Conservation (phyloP, 2,113 vertebrate species). For the Salvelinus fontinalis region DNA sequence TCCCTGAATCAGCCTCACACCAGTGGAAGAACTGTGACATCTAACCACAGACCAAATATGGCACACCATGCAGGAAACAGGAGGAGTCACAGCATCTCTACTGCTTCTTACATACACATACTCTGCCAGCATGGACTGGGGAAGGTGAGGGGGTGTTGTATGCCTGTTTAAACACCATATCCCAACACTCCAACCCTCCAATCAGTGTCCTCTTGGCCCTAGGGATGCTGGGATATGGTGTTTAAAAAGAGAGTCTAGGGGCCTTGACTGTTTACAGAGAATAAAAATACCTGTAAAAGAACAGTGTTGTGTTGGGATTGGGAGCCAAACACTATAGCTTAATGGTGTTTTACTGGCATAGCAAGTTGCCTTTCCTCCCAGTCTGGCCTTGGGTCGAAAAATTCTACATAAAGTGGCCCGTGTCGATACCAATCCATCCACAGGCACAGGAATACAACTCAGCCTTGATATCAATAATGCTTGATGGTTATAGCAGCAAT, state of each 20-base stretch:
- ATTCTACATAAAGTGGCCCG: slow-evolving; percentile 41
- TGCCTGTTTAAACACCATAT: neutral
- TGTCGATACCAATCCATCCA: slow-evolving; percentile 38
- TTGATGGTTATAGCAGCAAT: slow-evolving; percentile 12
- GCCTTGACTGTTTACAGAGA: slow-evolving; percentile 10
- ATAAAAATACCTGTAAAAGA: slow-evolving; percentile 41
- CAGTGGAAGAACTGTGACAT: slow-evolving; percentile 33
- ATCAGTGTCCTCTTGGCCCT: neutral
- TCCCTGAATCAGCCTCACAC: slow-evolving; percentile 37
- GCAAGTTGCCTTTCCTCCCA: slow-evolving; percentile 24
- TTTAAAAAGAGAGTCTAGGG: neutral
- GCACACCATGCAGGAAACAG: slow-evolving; percentile 17
- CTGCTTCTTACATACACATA: slow-evolving; percentile 17
- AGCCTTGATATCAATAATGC: slow-evolving; percentile 21
- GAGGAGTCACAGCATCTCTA: slow-evolving; percentile 9
- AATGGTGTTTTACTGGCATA: slow-evolving; percentile 50
- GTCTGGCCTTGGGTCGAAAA: slow-evolving; percentile 50
- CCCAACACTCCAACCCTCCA: neutral
- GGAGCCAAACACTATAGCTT: slow-evolving; percentile 14
- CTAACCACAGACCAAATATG: slow-evolving; percentile 28
- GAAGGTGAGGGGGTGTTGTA: neutral
- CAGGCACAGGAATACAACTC: slow-evolving; percentile 33
- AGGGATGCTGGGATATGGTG: neutral
- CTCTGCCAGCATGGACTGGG: neutral
- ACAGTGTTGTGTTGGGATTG: slow-evolving; percentile 23